Evolutionary conservation across 2,113 vertebrate genomes (phyloP).

Genomic region (Boleophthalmus pectinirostris): DNA sequence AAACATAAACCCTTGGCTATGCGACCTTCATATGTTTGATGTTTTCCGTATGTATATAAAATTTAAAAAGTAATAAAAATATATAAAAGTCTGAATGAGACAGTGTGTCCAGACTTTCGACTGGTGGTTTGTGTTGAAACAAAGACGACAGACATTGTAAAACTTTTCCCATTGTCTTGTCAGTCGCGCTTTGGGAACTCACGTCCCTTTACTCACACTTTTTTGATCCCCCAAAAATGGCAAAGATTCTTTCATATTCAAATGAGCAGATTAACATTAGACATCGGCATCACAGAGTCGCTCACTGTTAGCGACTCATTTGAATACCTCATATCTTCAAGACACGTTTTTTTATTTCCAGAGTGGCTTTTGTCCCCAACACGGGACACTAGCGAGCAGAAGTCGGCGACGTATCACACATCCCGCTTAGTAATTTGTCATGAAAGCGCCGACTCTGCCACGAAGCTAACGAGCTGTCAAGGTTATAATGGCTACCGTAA

Average conservation of each 20-base stretch:
- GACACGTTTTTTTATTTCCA: slow-evolving; percentile 65
- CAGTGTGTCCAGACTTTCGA: no score
- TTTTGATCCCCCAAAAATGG: slow-evolving; percentile 71
- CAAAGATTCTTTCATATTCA: slow-evolving; percentile 81
- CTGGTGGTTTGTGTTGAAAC: slow-evolving; percentile 42
- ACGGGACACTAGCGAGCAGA: slow-evolving; percentile 71
- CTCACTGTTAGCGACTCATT: slow-evolving; percentile 78
- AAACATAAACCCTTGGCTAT: no score
- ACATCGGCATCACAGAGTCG: slow-evolving; percentile 74
- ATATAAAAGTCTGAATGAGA: no score
- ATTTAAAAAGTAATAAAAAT: no score
- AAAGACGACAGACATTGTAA: slow-evolving; percentile 53
- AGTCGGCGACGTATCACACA: slow-evolving; percentile 71
- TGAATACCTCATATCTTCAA: slow-evolving; percentile 84
- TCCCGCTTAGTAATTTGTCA: slow-evolving; percentile 71
- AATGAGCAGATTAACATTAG: slow-evolving; percentile 84
- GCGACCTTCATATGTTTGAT: no score
- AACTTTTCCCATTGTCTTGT: slow-evolving; percentile 79
- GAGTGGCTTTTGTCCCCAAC: slow-evolving; percentile 76
- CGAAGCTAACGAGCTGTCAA: slow-evolving; percentile 74
- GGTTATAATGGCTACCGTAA: slow-evolving; percentile 72
- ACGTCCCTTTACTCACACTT: slow-evolving; percentile 62
- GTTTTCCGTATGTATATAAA: no score
- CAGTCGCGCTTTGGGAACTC: slow-evolving; percentile 70
- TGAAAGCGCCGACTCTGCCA: slow-evolving; percentile 70